These are phyloP conservation scores for Cyclophora punctaria DNA, from an alignment of 2,888 invertebrate genomes.

Conservation along the genomic window DNA sequence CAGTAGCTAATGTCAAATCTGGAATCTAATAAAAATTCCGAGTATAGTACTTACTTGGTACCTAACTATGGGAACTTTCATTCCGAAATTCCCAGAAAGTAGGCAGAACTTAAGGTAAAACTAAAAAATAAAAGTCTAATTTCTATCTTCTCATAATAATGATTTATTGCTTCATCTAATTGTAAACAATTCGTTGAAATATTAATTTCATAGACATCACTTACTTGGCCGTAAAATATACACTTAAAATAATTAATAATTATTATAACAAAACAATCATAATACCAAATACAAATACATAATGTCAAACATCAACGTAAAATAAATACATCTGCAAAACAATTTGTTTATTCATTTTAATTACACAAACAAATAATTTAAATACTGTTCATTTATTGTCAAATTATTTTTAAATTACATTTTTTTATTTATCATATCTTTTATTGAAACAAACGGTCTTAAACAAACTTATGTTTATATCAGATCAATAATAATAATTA, in stretches of 20 bases:
- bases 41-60: no score
- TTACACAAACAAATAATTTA: constrained; percentile 49
- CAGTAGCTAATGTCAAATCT: no score
- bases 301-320: constrained; percentile 65
- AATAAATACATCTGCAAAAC: constrained; percentile 58
- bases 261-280: constrained; percentile 39
- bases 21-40: no score
- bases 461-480: constrained; percentile 15
- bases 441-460: no score
- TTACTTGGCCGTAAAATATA: constrained; percentile 43
- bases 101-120: not conserved
- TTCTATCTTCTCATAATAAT: constrained; percentile 28
- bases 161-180: constrained; percentile 64
- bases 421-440: no score
- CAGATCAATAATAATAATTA: constrained; percentile 35
- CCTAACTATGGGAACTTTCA: no score
- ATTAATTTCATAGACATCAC: constrained; percentile 35
- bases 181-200: constrained; percentile 70
- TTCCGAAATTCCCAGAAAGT: no score
- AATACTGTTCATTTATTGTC: constrained; percentile 75
- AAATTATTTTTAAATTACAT: constrained; percentile 27
- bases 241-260: constrained; percentile 39
- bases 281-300: constrained; percentile 65
- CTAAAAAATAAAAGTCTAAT: not conserved
- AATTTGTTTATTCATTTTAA: constrained; percentile 30